phyloP scores from a whole-genome alignment of 2,797 vertebrate species.

The Catharus ustulatus region DNA sequence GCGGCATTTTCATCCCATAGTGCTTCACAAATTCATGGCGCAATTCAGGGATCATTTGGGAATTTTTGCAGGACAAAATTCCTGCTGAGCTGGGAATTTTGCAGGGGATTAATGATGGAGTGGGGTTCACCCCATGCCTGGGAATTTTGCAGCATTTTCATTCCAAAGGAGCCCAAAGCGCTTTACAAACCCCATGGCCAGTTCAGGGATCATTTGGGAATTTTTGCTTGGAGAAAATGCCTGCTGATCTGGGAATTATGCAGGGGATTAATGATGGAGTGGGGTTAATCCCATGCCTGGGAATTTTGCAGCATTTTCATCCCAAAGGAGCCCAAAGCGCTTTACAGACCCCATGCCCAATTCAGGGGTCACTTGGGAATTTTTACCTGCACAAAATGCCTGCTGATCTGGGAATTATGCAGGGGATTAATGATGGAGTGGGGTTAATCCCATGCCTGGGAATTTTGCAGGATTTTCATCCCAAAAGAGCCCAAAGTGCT shows the following conservation, averaged over 20 bases:
- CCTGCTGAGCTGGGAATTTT: not conserved
- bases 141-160: not conserved
- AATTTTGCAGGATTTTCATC: not conserved
- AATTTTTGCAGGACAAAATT: not conserved
- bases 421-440: not conserved
- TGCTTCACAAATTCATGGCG: not conserved
- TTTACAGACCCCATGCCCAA: too few relatives aligned
- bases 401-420: too few relatives aligned
- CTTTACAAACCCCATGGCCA: not conserved
- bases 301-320: not conserved
- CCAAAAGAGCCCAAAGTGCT: not conserved
- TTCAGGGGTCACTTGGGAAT: too few relatives aligned
- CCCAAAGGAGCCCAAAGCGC: slow-evolving; percentile 19
- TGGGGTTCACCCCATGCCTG: accelerated
- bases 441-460: not conserved
- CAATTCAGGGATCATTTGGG: not conserved
- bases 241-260: not conserved
- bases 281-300: too few relatives aligned
- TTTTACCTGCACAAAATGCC: too few relatives aligned
- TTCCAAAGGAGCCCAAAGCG: slow-evolving; percentile 13
- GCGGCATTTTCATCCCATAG: not conserved
- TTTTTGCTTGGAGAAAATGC: not conserved
- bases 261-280: too few relatives aligned
- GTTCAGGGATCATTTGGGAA: not conserved
- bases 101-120: too few relatives aligned